Conservation (phyloP, 2,797 vertebrate species). For the Steatocranus sp. region DNA sequence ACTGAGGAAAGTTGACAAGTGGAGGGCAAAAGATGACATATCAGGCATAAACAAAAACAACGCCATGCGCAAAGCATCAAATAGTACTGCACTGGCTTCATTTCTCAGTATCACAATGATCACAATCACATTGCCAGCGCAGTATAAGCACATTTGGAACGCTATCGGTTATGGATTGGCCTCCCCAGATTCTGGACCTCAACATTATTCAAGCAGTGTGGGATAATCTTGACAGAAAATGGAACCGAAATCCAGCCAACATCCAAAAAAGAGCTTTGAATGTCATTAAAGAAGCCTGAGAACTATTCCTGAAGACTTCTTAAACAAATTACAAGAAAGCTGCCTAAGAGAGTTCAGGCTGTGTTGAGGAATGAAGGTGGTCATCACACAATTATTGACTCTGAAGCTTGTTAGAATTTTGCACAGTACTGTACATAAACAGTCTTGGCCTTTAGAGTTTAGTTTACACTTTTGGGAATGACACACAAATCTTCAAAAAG, state of each 20-base stretch:
- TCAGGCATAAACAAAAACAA: neutral
- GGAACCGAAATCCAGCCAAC: neutral
- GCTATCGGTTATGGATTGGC: neutral
- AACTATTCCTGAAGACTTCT: neutral
- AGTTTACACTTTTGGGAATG: conserved; percentile 38
- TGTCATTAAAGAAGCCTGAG: neutral
- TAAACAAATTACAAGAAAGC: neutral
- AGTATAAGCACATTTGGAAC: neutral
- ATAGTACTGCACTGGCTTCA: neutral
- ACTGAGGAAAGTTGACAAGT: neutral
- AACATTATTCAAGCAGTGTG: neutral
- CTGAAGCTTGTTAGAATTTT: neutral
- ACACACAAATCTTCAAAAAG: conserved; percentile 26
- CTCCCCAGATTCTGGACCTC: neutral
- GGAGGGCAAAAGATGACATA: neutral
- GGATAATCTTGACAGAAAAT: neutral
- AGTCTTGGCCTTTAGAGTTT: conserved; percentile 39
- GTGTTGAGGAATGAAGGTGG: neutral
- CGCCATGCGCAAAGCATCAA: neutral
- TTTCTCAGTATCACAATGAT: neutral
- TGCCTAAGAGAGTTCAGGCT: neutral
- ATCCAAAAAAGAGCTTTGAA: neutral
- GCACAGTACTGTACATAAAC: conserved; percentile 24
- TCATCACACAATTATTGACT: neutral
- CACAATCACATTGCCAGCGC: neutral